A percentile compares a stretch with the other conserved stretches of the same genome.
phyloP scores from a whole-genome alignment of 2,888 invertebrate species.

The Teleiodes luculella region DNA sequence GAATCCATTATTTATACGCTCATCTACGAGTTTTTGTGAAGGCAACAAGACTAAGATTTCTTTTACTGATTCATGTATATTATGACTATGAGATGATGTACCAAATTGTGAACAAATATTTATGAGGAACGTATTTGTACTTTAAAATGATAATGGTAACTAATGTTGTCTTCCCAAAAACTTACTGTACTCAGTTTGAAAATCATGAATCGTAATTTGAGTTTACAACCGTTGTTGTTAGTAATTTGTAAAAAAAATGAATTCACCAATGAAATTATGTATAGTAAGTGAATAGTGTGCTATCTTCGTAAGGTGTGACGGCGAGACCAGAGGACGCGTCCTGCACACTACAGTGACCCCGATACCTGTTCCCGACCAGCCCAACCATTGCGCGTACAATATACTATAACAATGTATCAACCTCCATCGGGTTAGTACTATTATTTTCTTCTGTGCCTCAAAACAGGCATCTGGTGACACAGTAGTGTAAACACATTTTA shows the following conservation, averaged over 20 bases:
- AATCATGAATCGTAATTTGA: constrained; percentile 8
- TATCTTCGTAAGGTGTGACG: not conserved
- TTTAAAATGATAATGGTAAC: not conserved
- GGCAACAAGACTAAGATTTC: not conserved
- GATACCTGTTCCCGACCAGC: too few relatives aligned
- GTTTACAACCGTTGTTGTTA: not conserved
- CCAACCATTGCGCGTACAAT: too few relatives aligned
- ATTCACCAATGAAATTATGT: not conserved
- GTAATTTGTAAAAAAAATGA: not conserved
- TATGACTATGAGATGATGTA: not conserved
- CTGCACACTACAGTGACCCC: too few relatives aligned
- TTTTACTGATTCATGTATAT: not conserved
- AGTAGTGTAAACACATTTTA: not conserved
- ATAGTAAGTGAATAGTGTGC: not conserved
- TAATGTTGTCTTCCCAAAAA: constrained; percentile 15
- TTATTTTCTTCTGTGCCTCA: too few relatives aligned
- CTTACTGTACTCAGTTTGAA: constrained; percentile 1
- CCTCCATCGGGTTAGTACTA: too few relatives aligned
- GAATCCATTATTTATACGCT: constrained; percentile 41
- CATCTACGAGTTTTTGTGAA: constrained; percentile 49
- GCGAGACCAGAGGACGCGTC: not conserved
- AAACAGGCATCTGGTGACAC: too few relatives aligned
- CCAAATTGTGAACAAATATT: not conserved
- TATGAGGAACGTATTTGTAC: not conserved
- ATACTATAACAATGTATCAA: too few relatives aligned